phyloP scores from a whole-genome alignment of 2,113 vertebrate genomes.

The Laticauda laticaudata region DNA sequence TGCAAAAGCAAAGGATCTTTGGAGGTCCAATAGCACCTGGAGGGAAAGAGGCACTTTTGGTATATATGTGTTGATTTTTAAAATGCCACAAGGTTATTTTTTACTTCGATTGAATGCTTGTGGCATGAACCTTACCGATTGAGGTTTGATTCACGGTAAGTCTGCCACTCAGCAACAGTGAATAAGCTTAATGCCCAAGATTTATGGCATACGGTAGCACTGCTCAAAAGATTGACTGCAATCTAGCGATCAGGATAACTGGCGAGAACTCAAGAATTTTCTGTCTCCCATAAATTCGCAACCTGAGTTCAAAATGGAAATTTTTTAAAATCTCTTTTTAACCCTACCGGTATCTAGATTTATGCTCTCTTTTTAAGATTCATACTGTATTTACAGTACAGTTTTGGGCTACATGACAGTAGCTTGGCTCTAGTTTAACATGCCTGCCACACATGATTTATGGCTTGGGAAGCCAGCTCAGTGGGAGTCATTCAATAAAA shows the following conservation, averaged over 20 bases:
- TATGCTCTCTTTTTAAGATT: background rate
- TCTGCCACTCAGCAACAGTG: background rate
- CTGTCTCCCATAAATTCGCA: background rate
- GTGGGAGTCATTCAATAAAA: background rate
- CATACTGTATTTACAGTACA: background rate
- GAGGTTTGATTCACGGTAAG: background rate
- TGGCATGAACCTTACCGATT: background rate
- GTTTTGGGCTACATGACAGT: background rate
- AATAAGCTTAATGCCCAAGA: background rate
- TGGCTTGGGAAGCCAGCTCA: background rate
- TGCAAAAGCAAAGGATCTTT: background rate
- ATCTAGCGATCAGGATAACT: background rate
- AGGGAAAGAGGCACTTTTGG: background rate
- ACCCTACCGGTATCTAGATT: background rate
- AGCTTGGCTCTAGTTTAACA: background rate
- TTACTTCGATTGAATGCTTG: background rate
- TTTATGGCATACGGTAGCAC: background rate
- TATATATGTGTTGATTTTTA: background rate
- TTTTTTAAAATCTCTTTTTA: background rate
- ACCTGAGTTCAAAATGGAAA: background rate
- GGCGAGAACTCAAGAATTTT: background rate
- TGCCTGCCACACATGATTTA: background rate
- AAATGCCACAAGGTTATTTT: background rate
- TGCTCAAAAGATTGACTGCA: background rate
- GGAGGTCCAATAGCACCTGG: background rate